phyloP scores from a whole-genome alignment of 1,140 invertebrate genomes.

The Pseudobourletiella spinata region DNA sequence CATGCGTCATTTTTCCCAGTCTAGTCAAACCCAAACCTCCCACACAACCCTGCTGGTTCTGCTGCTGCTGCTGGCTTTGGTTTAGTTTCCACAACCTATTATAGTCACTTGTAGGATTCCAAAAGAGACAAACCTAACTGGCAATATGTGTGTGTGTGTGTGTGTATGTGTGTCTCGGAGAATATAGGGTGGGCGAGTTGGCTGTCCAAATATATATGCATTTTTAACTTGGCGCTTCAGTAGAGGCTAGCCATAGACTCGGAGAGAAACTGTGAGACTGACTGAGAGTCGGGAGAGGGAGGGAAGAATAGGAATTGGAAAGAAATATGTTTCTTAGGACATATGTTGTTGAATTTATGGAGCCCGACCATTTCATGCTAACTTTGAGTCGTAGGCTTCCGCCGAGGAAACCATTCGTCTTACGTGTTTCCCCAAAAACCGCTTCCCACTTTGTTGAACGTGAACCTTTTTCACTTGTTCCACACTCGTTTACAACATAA shows the following conservation, averaged over 20 bases:
- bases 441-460: not conserved
- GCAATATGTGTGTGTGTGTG: too few species aligned
- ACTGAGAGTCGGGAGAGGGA: not conserved
- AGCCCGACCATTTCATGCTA: conserved; percentile 21
- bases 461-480: conserved; percentile 14
- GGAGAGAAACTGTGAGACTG: not conserved
- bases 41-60: too few species aligned
- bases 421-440: conserved; percentile 12
- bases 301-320: conserved; percentile 9
- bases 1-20: too few species aligned
- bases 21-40: too few species aligned
- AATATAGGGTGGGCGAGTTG: too few species aligned
- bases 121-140: too few species aligned
- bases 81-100: too few species aligned
- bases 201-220: too few species aligned
- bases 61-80: too few species aligned
- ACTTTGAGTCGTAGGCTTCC: conserved; percentile 25
- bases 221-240: too few species aligned
- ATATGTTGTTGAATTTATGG: conserved; percentile 27
- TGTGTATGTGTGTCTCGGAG: too few species aligned
- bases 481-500: not conserved
- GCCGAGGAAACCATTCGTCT: conserved; percentile 29
- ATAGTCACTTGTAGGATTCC: too few species aligned
- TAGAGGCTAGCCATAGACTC: not conserved
- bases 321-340: conserved; percentile 22